Percentiles rank a stretch among this genome's conserved stretches.
Conservation (phyloP, 1,140 invertebrate genomes). For the Megalopta genalis region DNA sequence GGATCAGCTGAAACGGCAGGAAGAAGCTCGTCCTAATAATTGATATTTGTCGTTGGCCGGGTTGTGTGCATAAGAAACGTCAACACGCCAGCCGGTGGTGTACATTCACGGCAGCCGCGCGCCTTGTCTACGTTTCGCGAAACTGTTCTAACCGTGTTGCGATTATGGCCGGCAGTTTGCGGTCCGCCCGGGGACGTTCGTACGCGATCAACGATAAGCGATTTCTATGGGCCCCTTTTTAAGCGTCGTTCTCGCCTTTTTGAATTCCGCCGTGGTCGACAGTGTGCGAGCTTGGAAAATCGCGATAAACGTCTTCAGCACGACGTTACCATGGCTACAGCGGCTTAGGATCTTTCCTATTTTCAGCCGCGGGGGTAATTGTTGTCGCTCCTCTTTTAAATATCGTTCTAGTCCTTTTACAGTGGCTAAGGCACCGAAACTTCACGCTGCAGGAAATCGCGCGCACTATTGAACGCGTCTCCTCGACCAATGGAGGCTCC, state of each 20-base stretch:
- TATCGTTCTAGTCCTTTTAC: background rate
- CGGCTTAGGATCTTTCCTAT: background rate
- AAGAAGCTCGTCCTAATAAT: conserved; percentile 42
- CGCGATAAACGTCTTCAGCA: conserved; percentile 30
- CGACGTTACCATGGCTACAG: background rate
- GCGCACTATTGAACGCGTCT: background rate
- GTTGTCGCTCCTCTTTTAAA: conserved; percentile 6
- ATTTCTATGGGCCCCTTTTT: conserved; percentile 49
- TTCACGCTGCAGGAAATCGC: background rate
- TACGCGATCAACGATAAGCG: conserved; percentile 60
- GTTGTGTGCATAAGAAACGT: conserved; percentile 43
- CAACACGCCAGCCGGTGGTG: conserved; percentile 41
- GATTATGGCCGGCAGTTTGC: conserved; percentile 61
- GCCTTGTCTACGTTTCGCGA: conserved; percentile 45
- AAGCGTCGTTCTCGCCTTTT: conserved; percentile 32
- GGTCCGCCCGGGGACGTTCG: conserved; percentile 58
- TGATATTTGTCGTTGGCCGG: conserved; percentile 51
- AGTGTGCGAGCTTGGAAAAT: conserved; percentile 1
- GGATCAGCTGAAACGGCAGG: conserved; percentile 9
- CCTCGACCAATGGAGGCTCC: background rate
- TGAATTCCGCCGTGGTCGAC: conserved; percentile 41
- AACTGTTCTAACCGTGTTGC: conserved; percentile 46
- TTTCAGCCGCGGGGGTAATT: background rate
- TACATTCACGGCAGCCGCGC: background rate
- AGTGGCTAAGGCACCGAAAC: background rate